These are phyloP conservation scores for Brachyhypopomus occidentalis DNA, from an alignment of 2,113 vertebrate genomes.

Conservation along the genomic window DNA sequence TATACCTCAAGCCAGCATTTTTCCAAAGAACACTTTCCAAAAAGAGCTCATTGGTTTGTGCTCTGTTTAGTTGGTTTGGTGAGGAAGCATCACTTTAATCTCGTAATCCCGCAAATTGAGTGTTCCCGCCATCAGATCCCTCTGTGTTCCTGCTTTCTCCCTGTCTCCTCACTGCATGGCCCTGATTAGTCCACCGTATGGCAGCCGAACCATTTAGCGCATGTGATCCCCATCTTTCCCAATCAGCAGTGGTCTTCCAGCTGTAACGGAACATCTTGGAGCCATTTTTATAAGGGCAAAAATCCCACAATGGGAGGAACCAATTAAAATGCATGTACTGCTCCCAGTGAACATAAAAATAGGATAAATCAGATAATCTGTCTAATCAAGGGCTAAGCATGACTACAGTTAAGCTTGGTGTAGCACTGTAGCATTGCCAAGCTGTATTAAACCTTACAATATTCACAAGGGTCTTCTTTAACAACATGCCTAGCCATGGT, in stretches of 20 bases:
- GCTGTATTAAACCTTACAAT: background rate
- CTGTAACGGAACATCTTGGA: slow-evolving; percentile 49
- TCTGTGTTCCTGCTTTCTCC: slow-evolving; percentile 46
- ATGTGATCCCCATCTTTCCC: slow-evolving; percentile 46
- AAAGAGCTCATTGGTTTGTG: background rate
- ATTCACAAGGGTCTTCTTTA: background rate
- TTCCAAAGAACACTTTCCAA: background rate
- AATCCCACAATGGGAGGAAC: slow-evolving; percentile 59
- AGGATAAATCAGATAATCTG: slow-evolving; percentile 15
- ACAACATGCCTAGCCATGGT: background rate
- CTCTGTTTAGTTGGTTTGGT: slow-evolving; percentile 56
- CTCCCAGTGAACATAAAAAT: slow-evolving; percentile 10
- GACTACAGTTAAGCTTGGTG: slow-evolving; percentile 1
- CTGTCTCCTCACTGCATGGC: slow-evolving; percentile 26
- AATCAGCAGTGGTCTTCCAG: slow-evolving; percentile 57
- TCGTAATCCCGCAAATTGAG: slow-evolving; percentile 60
- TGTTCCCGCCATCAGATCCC: slow-evolving; percentile 29
- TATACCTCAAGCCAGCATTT: background rate
- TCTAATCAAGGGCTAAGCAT: slow-evolving; percentile 16
- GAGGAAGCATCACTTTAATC: slow-evolving; percentile 58
- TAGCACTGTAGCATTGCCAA: background rate
- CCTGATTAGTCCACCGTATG: slow-evolving; percentile 62
- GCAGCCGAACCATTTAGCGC: slow-evolving; percentile 14
- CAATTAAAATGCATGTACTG: slow-evolving; percentile 51
- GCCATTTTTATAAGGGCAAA: slow-evolving; percentile 56